Evolutionary conservation across 2,888 invertebrate species (phyloP).

Genomic region (Stenodera caucasica): DNA sequence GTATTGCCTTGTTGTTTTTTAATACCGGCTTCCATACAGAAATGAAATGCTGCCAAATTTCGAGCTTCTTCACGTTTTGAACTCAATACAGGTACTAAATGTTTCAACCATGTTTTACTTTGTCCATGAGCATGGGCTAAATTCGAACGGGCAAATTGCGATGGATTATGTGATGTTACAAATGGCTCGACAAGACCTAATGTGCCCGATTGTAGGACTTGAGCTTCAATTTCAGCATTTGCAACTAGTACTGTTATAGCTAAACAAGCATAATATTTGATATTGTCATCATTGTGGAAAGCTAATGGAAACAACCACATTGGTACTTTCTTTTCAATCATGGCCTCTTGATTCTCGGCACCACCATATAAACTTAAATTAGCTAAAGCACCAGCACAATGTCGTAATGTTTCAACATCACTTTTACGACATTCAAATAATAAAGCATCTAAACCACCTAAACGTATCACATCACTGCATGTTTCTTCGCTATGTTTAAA

Average conservation of each 20-base stretch:
- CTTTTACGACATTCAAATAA: slow-evolving; percentile 91
- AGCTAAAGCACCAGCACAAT: slow-evolving; percentile 95
- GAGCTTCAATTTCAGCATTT: slow-evolving; percentile 97
- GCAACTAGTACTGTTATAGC: slow-evolving; percentile 96
- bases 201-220: slow-evolving; percentile 95
- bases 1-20: slow-evolving; percentile 92
- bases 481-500: slow-evolving; percentile 97
- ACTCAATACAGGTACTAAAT: slow-evolving; percentile 90
- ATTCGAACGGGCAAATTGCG: slow-evolving; percentile 90
- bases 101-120: slow-evolving; percentile 91
- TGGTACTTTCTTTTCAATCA: slow-evolving; percentile 92
- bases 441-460: slow-evolving; percentile 93
- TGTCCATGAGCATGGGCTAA: slow-evolving; percentile 94
- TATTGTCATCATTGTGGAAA: slow-evolving; percentile 94
- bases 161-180: slow-evolving; percentile 91
- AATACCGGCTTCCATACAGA: slow-evolving; percentile 98
- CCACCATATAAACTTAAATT: slow-evolving; percentile 96
- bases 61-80: slow-evolving; percentile 95
- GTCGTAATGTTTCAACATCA: slow-evolving; percentile 89
- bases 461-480: slow-evolving; percentile 87
- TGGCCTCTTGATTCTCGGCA: slow-evolving; percentile 94
- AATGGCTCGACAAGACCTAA: slow-evolving; percentile 96
- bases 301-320: slow-evolving; percentile 98
- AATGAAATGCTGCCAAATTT: slow-evolving; percentile 96
- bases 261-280: slow-evolving; percentile 97